Evolutionary conservation across 2,888 invertebrate genomes (phyloP).

Genomic region (Flexamia atlantica): DNA sequence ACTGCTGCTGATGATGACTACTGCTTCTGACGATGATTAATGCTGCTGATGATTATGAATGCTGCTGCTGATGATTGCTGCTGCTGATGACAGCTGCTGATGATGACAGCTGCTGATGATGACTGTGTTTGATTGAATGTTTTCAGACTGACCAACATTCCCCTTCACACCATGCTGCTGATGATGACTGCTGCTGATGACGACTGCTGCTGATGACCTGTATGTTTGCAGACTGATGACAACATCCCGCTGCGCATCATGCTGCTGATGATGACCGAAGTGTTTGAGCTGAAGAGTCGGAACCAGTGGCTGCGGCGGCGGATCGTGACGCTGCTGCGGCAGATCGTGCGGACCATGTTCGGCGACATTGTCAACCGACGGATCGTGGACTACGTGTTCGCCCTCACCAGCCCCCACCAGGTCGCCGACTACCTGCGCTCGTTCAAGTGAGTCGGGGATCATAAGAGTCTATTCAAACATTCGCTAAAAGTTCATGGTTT

Average conservation of each 20-base stretch:
- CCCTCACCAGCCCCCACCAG: slow-evolving; percentile 91
- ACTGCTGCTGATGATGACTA: too few species aligned
- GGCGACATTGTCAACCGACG: slow-evolving; percentile 91
- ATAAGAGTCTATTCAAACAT: too few species aligned
- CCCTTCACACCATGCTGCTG: slow-evolving; percentile 86
- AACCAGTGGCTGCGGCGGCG: slow-evolving; percentile 90
- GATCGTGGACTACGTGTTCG: slow-evolving; percentile 92
- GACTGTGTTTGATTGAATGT: too few species aligned
- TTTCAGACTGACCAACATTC: slow-evolving; percentile 83
- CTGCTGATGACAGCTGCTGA: slow-evolving; percentile 88
- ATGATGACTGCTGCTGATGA: slow-evolving; percentile 91
- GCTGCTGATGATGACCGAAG: slow-evolving; percentile 89
- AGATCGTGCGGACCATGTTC: slow-evolving; percentile 88
- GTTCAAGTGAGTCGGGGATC: slow-evolving; percentile 91
- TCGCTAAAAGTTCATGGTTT: too few species aligned
- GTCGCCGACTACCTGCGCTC: slow-evolving; percentile 91
- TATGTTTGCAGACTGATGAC: slow-evolving; percentile 79
- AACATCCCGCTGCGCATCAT: slow-evolving; percentile 90
- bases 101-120: too few species aligned
- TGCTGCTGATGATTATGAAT: too few species aligned
- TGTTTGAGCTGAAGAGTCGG: slow-evolving; percentile 88
- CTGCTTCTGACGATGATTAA: too few species aligned
- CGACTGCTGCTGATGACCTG: slow-evolving; percentile 74
- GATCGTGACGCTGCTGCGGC: slow-evolving; percentile 85
- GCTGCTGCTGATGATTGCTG: slow-evolving; percentile 89